Percentiles rank a stretch among this genome's conserved stretches.
Evolutionary conservation across 1,140 invertebrate genomes (phyloP).

Genomic region (Harpegnathos saltator): DNA sequence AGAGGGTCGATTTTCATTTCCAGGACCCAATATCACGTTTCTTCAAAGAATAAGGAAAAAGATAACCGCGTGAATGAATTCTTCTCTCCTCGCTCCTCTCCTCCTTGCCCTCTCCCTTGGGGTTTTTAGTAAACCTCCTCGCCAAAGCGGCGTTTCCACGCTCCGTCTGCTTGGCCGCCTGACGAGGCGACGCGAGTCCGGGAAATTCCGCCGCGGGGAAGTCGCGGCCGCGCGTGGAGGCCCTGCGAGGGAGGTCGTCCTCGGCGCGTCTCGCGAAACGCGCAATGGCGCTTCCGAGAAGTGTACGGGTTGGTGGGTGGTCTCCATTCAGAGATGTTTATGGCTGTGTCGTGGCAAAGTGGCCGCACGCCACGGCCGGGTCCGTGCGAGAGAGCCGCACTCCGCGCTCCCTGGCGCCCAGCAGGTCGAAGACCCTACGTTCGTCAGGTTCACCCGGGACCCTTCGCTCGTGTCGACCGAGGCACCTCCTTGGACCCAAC

Average conservation of each 20-base stretch:
- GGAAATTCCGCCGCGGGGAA: slow-evolving; percentile 8
- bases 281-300: slow-evolving; percentile 75
- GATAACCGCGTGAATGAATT: too few relatives aligned
- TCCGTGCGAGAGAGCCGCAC: slow-evolving; percentile 58
- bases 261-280: slow-evolving; percentile 74
- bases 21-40: background rate
- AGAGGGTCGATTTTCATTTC: background rate
- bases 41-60: too few relatives aligned
- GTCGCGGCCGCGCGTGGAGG: background rate
- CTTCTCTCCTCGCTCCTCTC: too few relatives aligned
- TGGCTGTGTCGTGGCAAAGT: slow-evolving; percentile 79
- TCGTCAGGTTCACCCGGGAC: slow-evolving; percentile 65
- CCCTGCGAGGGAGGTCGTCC: slow-evolving; percentile 23
- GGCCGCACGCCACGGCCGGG: slow-evolving; percentile 73
- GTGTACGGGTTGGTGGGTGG: slow-evolving; percentile 77
- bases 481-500: slow-evolving; percentile 34
- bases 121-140: too few relatives aligned
- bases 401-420: slow-evolving; percentile 62
- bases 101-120: too few relatives aligned
- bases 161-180: too few relatives aligned
- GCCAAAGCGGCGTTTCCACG: too few relatives aligned
- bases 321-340: slow-evolving; percentile 80
- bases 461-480: slow-evolving; percentile 39
- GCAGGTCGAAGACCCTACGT: slow-evolving; percentile 72
- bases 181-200: background rate